These are phyloP conservation scores for Pachycephus smyrnensis DNA, from an alignment of 2,888 invertebrate species.

Conservation along the genomic window DNA sequence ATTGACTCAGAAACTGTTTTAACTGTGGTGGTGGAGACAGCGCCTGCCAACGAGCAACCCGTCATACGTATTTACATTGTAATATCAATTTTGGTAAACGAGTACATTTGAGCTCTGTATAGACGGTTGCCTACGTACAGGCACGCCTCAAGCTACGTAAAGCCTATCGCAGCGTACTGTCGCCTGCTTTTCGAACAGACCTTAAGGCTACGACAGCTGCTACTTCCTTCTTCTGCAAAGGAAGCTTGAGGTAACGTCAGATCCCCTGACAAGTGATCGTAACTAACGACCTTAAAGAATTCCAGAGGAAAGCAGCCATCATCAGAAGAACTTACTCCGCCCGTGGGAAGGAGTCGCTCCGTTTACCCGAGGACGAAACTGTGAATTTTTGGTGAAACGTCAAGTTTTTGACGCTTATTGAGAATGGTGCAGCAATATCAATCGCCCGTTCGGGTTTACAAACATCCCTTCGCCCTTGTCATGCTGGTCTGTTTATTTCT, in stretches of 20 bases:
- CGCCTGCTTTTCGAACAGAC: background rate
- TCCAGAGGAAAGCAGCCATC: background rate
- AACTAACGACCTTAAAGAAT: slow-evolving; percentile 3
- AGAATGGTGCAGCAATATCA: slow-evolving; percentile 96
- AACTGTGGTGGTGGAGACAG: too few species aligned
- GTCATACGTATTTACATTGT: background rate
- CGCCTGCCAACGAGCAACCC: background rate
- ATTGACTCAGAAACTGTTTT: background rate
- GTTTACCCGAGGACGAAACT: background rate
- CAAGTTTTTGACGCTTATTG: background rate
- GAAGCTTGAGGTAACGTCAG: background rate
- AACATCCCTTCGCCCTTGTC: slow-evolving; percentile 94
- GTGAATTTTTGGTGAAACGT: background rate
- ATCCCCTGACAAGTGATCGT: slow-evolving; percentile 3
- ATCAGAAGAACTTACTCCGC: background rate
- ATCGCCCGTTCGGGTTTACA: slow-evolving; percentile 94
- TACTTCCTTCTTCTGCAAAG: background rate
- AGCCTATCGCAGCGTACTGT: background rate
- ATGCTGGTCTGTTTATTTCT: slow-evolving; percentile 84
- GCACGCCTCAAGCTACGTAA: background rate
- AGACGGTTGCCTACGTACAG: background rate
- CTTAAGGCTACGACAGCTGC: background rate
- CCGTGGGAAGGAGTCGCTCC: background rate
- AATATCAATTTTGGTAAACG: background rate
- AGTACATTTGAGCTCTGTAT: background rate